A percentile compares a stretch with the other conserved stretches of the same genome.
Conservation (phyloP, 2,113 vertebrate species). For the Oophaga pumilio region DNA sequence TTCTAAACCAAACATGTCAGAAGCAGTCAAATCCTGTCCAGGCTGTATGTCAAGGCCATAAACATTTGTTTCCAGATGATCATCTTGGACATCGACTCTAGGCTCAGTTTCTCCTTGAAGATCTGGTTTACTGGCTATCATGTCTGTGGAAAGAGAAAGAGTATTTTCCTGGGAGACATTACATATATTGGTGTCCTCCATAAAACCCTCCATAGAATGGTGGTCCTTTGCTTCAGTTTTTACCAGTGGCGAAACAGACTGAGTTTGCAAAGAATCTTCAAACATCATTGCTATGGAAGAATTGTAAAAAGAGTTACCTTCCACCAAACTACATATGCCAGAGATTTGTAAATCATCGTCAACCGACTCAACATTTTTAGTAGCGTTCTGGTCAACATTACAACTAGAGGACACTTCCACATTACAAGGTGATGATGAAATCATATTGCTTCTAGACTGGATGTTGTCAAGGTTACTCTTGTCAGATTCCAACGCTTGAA, state of each 20-base stretch:
- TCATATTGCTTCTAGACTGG: slow-evolving; percentile 41
- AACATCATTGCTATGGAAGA: slow-evolving; percentile 77
- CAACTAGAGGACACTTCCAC: slow-evolving; percentile 4
- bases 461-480: slow-evolving; percentile 2
- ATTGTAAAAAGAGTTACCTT: slow-evolving; percentile 74
- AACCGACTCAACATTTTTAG: background rate
- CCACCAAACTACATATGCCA: slow-evolving; percentile 75
- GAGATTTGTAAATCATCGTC: slow-evolving; percentile 68
- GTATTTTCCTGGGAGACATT: too few species aligned
- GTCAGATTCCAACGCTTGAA: background rate
- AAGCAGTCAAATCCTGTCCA: background rate
- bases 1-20: background rate
- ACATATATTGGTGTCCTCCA: background rate
- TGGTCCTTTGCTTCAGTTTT: background rate
- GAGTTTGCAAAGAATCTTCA: slow-evolving; percentile 33
- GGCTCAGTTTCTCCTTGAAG: background rate
- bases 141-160: background rate
- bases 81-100: background rate
- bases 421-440: background rate
- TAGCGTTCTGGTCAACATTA: background rate
- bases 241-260: background rate
- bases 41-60: background rate
- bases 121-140: background rate
- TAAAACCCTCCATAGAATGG: background rate
- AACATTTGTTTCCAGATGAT: background rate